phyloP scores from a whole-genome alignment of 2,888 invertebrate genomes.

The Luffia ferchaultella region DNA sequence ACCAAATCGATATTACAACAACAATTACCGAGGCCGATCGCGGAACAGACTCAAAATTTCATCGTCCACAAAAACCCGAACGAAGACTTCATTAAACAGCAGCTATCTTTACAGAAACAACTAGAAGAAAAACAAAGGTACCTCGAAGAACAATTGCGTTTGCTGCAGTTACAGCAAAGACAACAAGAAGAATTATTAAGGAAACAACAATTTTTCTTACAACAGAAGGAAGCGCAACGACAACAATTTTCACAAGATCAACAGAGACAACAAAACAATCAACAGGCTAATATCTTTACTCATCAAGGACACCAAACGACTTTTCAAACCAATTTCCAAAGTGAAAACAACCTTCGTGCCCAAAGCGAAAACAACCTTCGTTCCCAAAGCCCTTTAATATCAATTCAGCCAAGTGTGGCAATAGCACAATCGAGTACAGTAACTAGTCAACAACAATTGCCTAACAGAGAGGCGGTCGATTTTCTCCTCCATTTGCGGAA shows the following conservation, averaged over 20 bases:
- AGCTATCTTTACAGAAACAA: constrained; percentile 46
- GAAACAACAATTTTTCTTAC: constrained; percentile 69
- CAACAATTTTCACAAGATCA: constrained; percentile 35
- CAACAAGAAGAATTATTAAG: constrained; percentile 74
- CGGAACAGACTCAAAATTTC: constrained; percentile 9
- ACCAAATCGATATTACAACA: background rate
- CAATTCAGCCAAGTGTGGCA: constrained; percentile 58
- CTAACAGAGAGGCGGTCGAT: constrained; percentile 65
- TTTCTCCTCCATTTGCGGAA: constrained; percentile 52
- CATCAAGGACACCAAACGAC: constrained; percentile 27
- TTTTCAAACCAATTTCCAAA: constrained; percentile 28
- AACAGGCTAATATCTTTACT: constrained; percentile 38
- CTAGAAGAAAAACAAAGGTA: constrained; percentile 73
- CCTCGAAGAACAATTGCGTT: constrained; percentile 74
- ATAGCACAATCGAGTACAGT: constrained; percentile 31
- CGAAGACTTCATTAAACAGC: constrained; percentile 39
- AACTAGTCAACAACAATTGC: constrained; percentile 63
- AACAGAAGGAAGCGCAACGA: constrained; percentile 50
- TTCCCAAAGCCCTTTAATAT: constrained; percentile 39
- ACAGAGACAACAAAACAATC: constrained; percentile 35
- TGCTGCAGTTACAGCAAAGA: constrained; percentile 71
- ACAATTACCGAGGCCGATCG: constrained; percentile 5
- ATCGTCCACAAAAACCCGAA: constrained; percentile 25
- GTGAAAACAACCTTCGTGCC: constrained; percentile 14
- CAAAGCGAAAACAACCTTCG: constrained; percentile 28